Evolutionary conservation across 1,140 invertebrate genomes (phyloP), one percentile per base, ranked within the genome.

Genomic region (Polypedilum vanderplanki): DNA sequence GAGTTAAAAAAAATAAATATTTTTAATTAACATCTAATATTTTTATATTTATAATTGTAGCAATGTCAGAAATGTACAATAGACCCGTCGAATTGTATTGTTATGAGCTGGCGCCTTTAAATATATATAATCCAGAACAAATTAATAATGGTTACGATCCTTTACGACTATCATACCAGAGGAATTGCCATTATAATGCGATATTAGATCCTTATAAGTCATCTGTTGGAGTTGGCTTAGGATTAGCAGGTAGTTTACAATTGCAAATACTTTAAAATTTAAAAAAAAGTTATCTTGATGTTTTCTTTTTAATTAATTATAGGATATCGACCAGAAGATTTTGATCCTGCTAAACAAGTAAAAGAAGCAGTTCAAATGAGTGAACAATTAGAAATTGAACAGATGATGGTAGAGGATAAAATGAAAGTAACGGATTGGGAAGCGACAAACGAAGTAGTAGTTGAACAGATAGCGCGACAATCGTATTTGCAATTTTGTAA

Each of bases 381-480:
- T 77, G 95, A 97, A 84, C 88, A 95, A 75, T 85, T 91, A 76
- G 89, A 95, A 77, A 90, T 97, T 78, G 95, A 97, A 85, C 90
- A 93, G 85, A 91, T 94, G 3, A 97, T 97, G 95, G 84, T 97
- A 74, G 92, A 96, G 82, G 95, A 97, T 81, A 97, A 97, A 83
- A 82, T 97, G 33, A 88, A 90, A 80, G 94, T 94, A 70, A 95
- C 94, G 64, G 95, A 97, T 82, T 96, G 93, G 93, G 94, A 97
- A 83, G 91, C 94, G 12, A 97, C 95, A 0, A 94, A 95, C 81
- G 93, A 97, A 83, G 92, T 92, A 33, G 93, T 97, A 75, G 92
- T 95, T 80, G 93, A 96, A 83, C 93, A 97, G 85, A 90, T 94
- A 15, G 93, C 93, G 0, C 84, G 92, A 33, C 94, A 97, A 83